phyloP scores from a whole-genome alignment of 2,888 invertebrate genomes.

The Macrosiphum euphorbiae region DNA sequence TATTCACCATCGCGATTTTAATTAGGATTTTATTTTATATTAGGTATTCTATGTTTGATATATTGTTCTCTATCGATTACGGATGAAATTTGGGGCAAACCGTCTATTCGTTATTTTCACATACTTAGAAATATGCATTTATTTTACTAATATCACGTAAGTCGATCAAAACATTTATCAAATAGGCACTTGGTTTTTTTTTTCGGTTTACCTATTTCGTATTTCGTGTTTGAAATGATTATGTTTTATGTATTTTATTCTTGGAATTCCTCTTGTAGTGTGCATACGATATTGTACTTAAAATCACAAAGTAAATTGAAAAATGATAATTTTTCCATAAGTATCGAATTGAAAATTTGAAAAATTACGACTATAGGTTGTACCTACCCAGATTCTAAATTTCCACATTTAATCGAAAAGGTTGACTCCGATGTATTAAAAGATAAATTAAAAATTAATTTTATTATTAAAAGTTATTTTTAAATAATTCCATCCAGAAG shows the following conservation, averaged over 20 bases:
- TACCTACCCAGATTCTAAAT: background rate
- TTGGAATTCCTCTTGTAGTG: background rate
- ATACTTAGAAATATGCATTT: background rate
- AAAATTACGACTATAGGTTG: background rate
- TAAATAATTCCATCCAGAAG: background rate
- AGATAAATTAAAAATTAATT: background rate
- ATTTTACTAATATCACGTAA: background rate
- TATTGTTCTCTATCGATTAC: background rate
- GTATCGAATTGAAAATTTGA: too few relatives aligned
- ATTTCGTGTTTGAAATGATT: background rate
- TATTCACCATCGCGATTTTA: background rate
- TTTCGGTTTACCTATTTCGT: background rate
- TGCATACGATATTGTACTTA: background rate
- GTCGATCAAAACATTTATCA: background rate
- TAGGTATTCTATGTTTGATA: too few relatives aligned
- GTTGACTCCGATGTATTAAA: background rate
- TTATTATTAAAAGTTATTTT: background rate
- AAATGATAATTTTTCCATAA: background rate
- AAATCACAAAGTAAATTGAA: background rate
- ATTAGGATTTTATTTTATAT: background rate
- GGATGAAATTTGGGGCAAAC: background rate
- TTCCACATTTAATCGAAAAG: background rate
- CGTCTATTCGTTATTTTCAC: background rate
- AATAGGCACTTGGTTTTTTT: background rate
- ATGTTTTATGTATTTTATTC: background rate